Evolutionary conservation across 2,113 vertebrate genomes (phyloP).

Genomic region (Embiotoca jacksoni): DNA sequence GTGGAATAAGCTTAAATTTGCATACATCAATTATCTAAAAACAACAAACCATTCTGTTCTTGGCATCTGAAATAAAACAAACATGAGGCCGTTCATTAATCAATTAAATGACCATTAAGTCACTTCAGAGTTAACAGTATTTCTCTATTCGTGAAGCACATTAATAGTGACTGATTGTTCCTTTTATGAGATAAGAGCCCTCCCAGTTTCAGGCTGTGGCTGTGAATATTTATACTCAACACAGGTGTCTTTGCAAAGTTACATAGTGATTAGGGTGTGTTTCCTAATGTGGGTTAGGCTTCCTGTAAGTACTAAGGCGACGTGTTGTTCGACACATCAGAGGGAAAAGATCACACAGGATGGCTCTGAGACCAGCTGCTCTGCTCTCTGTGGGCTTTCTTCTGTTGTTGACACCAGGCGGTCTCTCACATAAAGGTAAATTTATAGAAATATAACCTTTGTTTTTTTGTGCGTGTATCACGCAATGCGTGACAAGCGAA

Average conservation of each 20-base stretch:
- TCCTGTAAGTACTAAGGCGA: conserved; percentile 51
- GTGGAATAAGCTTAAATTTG: conserved; percentile 7
- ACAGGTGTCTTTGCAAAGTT: neutral
- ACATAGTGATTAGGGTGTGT: conserved; percentile 1
- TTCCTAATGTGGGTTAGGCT: conserved; percentile 20
- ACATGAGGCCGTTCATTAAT: conserved; percentile 42
- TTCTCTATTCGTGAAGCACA: conserved; percentile 24
- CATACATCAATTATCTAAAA: conserved; percentile 4
- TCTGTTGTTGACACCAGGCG: conserved; percentile 46
- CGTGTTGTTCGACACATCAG: neutral
- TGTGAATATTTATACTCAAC: conserved; percentile 18
- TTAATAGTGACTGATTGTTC: neutral
- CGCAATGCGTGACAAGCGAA: neutral
- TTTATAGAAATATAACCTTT: neutral
- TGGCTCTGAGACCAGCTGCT: conserved; percentile 19
- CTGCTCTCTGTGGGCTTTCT: conserved; percentile 57
- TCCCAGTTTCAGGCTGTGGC: neutral
- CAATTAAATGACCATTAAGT: conserved; percentile 20
- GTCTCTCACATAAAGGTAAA: conserved; percentile 46
- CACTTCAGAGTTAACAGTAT: conserved; percentile 10
- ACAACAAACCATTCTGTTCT: neutral
- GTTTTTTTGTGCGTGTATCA: neutral
- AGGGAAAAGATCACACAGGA: conserved; percentile 20
- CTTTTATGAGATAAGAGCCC: conserved; percentile 19
- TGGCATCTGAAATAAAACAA: conserved; percentile 2